These are phyloP conservation scores for Nephrocerus scutellatus DNA, from an alignment of 2,888 invertebrate genomes.

Conservation along the genomic window DNA sequence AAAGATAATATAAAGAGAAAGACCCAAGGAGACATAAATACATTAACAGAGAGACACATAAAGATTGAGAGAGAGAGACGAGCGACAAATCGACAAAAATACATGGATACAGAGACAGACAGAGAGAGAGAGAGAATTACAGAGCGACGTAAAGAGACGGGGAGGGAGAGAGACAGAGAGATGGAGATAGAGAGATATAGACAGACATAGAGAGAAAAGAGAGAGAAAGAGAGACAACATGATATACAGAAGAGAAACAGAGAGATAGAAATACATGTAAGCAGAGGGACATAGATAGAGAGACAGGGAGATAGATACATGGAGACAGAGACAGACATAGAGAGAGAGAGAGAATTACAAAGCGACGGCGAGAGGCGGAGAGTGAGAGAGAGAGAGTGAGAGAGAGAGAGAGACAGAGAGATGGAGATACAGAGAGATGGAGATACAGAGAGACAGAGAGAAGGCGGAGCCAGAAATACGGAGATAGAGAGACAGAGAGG, in stretches of 20 bases:
- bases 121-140: conserved; percentile 1
- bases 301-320: not conserved
- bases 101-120: conserved; percentile 3
- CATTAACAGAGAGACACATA: conserved; percentile 2
- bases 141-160: not conserved
- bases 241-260: conserved; percentile 5
- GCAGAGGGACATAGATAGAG: not conserved
- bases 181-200: not conserved
- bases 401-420: no score
- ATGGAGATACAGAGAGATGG: no score
- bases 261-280: not conserved
- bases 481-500: no score
- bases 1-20: not conserved
- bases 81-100: conserved; percentile 3
- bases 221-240: conserved; percentile 4
- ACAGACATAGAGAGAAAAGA: not conserved
- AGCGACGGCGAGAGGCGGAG: no score
- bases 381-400: no score
- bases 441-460: no score
- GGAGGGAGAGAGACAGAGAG: not conserved
- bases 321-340: conserved; percentile 5
- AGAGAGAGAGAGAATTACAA: conserved; percentile 3
- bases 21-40: conserved; percentile 3
- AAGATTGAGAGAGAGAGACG: conserved; percentile 1
- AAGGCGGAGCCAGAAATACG: no score